Conservation (phyloP, 2,888 invertebrate genomes). For the Schizaphis graminum region DNA sequence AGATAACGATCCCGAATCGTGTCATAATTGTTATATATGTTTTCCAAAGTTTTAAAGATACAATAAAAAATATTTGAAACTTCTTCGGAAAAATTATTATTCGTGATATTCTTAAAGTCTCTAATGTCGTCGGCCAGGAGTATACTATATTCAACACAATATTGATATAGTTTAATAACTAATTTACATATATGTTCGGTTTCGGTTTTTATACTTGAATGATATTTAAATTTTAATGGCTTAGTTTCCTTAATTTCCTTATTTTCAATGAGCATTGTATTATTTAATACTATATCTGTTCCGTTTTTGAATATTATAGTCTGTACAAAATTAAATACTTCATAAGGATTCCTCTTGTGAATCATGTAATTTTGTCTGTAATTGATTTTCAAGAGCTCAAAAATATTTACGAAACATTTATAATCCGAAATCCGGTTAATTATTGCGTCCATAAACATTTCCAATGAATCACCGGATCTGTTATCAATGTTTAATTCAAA, state of each 20-base stretch:
- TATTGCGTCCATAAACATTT: not conserved
- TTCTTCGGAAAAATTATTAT: not conserved
- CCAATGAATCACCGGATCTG: accelerated
- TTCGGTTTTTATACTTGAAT: too few relatives aligned
- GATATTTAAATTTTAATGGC: too few relatives aligned
- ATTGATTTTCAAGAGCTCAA: not conserved
- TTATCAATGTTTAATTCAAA: accelerated
- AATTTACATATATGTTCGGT: not conserved
- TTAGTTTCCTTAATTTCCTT: too few relatives aligned
- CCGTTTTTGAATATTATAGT: too few relatives aligned
- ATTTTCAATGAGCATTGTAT: too few relatives aligned
- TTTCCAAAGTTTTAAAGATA: not conserved
- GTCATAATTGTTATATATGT: not conserved
- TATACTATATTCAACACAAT: not conserved
- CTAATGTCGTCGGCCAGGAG: not conserved
- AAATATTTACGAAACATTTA: not conserved
- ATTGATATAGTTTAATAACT: not conserved
- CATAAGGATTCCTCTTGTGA: not conserved
- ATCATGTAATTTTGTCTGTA: not conserved
- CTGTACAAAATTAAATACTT: not conserved
- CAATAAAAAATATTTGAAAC: not conserved
- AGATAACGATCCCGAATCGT: not conserved
- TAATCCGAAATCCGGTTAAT: not conserved
- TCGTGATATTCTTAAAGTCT: not conserved
- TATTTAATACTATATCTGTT: too few relatives aligned